Percentiles rank a stretch among this genome's conserved stretches.
These are phyloP conservation scores for Nezara viridula DNA, from an alignment of 2,888 invertebrate genomes.

Conservation along the genomic window DNA sequence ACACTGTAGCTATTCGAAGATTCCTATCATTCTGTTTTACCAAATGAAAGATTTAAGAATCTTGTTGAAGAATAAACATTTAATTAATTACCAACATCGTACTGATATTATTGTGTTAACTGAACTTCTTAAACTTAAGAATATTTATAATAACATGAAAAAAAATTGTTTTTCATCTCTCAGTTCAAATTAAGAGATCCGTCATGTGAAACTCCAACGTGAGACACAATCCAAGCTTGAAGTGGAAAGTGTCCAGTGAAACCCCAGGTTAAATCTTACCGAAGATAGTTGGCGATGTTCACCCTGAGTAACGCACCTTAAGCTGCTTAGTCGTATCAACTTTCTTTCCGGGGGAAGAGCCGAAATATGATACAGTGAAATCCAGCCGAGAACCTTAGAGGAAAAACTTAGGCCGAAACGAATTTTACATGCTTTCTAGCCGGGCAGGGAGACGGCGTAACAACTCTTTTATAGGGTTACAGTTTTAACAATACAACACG, in stretches of 20 bases:
- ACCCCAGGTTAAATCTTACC: not conserved
- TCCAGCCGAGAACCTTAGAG: not conserved
- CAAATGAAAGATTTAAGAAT: no score
- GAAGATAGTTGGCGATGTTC: not conserved
- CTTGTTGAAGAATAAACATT: no score
- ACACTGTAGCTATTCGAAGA: no score
- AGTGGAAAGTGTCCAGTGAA: not conserved
- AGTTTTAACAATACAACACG: not conserved
- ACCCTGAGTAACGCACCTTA: slow-evolving; percentile 29
- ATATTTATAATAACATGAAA: no score
- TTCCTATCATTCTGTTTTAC: no score
- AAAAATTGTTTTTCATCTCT: no score
- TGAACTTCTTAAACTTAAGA: no score
- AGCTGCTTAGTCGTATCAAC: not conserved
- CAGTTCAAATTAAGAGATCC: no score
- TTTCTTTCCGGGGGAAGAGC: slow-evolving; percentile 39
- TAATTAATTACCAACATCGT: no score
- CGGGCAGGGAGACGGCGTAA: not conserved
- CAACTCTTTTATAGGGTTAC: not conserved
- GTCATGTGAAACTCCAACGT: no score
- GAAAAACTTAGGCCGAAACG: not conserved
- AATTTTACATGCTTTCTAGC: slow-evolving; percentile 13
- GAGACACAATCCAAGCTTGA: not conserved
- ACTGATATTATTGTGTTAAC: no score
- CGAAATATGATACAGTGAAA: slow-evolving; percentile 45